Evolutionary conservation across 2,888 invertebrate species (phyloP).

Genomic region (Barypeithes pellucidus): DNA sequence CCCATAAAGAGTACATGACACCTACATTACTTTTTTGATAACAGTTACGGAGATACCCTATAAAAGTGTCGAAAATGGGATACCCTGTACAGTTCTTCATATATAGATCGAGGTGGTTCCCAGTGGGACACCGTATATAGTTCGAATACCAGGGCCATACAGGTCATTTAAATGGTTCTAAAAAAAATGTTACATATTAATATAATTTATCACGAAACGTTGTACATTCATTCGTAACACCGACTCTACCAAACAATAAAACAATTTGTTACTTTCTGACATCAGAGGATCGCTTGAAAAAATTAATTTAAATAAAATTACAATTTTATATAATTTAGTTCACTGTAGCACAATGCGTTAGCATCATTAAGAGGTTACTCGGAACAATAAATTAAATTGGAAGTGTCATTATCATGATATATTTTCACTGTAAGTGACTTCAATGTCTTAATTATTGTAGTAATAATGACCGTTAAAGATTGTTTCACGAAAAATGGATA

Average conservation of each 20-base stretch:
- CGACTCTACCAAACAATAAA: conserved; percentile 11
- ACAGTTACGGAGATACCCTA: too few relatives aligned
- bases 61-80: too few relatives aligned
- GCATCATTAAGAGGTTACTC: conserved; percentile 13
- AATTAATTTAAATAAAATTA: conserved; percentile 45
- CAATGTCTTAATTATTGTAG: too few relatives aligned
- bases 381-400: background rate
- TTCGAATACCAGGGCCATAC: conserved; percentile 10
- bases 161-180: conserved; percentile 2
- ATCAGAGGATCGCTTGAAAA: conserved; percentile 23
- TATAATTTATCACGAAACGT: conserved; percentile 3
- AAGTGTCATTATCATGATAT: conserved; percentile 10
- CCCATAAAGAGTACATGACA: too few relatives aligned
- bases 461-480: too few relatives aligned
- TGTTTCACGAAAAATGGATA: too few relatives aligned
- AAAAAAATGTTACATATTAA: conserved; percentile 21
- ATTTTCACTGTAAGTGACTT: background rate
- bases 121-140: too few relatives aligned
- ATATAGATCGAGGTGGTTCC: too few relatives aligned
- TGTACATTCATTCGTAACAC: background rate
- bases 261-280: conserved; percentile 21
- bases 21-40: too few relatives aligned
- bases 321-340: conserved; percentile 47
- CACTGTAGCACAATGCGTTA: conserved; percentile 28
- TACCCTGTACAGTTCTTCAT: too few relatives aligned